Evolutionary conservation across 2,797 vertebrate species (phyloP).

Genomic region (Gorsachius magnificus): DNA sequence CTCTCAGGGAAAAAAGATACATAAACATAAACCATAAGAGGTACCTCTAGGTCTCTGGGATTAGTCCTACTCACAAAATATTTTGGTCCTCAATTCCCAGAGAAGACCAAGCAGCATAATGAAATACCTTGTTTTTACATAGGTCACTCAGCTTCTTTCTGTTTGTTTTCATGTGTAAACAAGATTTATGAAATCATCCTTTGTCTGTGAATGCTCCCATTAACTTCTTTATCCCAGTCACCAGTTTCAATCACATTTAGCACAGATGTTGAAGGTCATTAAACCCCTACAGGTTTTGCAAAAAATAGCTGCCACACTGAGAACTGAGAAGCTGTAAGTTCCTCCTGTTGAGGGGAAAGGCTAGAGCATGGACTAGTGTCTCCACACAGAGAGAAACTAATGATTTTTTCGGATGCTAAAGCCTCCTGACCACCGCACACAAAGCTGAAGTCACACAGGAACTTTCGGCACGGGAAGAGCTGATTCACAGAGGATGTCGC

Average conservation of each 20-base stretch:
- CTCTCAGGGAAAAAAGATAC: not conserved
- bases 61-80: not conserved
- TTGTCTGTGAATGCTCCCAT: not conserved
- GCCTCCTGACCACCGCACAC: not conserved
- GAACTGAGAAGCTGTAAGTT: not conserved
- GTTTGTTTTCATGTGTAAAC: not conserved
- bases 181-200: not conserved
- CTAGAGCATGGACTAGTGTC: not conserved
- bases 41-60: not conserved
- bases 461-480: not conserved
- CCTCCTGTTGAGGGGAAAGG: not conserved
- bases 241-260: not conserved
- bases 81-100: not conserved
- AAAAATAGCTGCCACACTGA: not conserved
- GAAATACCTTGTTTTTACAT: not conserved
- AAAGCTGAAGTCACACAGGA: not conserved
- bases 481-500: not conserved
- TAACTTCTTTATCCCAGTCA: accelerated
- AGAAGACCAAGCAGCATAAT: not conserved
- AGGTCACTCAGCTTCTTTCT: not conserved
- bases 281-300: not conserved
- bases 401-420: not conserved
- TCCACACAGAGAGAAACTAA: not conserved
- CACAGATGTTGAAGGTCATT: not conserved
- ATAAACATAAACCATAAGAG: not conserved